Conservation (phyloP, 2,888 invertebrate species). For the Cremastobaeus sp. region DNA sequence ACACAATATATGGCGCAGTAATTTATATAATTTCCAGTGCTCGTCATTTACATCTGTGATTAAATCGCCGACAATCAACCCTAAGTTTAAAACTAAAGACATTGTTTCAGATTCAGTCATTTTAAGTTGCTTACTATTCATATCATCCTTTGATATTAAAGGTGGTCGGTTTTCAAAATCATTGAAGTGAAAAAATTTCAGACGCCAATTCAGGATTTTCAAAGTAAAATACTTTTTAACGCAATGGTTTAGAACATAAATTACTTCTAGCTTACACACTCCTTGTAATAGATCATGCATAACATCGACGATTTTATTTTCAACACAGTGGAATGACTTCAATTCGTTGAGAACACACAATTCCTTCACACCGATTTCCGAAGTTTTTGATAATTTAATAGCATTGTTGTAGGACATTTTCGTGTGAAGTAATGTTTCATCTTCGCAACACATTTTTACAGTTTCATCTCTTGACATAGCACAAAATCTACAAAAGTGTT, state of each 20-base stretch:
- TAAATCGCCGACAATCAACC: slow-evolving; percentile 23
- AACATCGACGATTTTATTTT: slow-evolving; percentile 13
- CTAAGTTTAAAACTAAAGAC: background rate
- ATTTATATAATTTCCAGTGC: slow-evolving; percentile 27
- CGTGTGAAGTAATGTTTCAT: too few species aligned
- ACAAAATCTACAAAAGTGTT: too few species aligned
- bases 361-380: background rate
- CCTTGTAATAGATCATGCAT: slow-evolving; percentile 31
- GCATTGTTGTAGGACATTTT: too few species aligned
- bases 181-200: slow-evolving; percentile 10
- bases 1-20: slow-evolving; percentile 16
- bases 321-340: slow-evolving; percentile 5
- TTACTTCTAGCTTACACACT: slow-evolving; percentile 16
- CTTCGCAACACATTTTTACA: too few species aligned
- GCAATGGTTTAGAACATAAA: slow-evolving; percentile 3
- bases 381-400: too few species aligned
- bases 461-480: too few species aligned
- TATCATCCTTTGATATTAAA: slow-evolving; percentile 1
- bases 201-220: slow-evolving; percentile 14
- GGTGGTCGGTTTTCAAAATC: slow-evolving; percentile 28
- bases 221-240: slow-evolving; percentile 17
- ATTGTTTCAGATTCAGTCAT: slow-evolving; percentile 34
- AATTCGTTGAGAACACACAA: background rate
- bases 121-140: slow-evolving; percentile 3
- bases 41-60: slow-evolving; percentile 6